Conservation (phyloP, 2,797 vertebrate species). For the Cephalopachus bancanus region DNA sequence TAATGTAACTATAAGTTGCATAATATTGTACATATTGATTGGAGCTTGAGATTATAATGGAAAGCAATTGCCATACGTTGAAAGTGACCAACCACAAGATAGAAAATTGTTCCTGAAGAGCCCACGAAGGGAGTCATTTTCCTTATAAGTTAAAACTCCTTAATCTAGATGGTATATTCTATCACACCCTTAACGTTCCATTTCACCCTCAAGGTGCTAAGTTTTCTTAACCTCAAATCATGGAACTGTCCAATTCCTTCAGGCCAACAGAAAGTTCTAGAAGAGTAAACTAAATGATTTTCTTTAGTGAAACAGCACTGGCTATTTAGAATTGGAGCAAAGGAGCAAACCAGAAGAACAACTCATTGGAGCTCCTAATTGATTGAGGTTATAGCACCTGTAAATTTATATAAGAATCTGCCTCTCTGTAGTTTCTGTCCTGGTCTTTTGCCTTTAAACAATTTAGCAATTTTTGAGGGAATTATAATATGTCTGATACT, state of each 20-base stretch:
- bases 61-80: slow-evolving; percentile 79
- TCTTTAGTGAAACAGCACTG: background rate
- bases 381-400: background rate
- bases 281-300: background rate
- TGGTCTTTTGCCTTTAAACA: slow-evolving; percentile 7
- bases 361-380: background rate
- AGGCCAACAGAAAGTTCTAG: slow-evolving; percentile 48
- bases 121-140: slow-evolving; percentile 72
- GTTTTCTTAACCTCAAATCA: slow-evolving; percentile 51
- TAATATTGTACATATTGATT: slow-evolving; percentile 82
- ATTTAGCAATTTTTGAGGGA: background rate
- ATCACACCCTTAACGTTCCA: slow-evolving; percentile 26
- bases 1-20: slow-evolving; percentile 80
- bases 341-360: background rate
- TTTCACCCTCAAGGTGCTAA: slow-evolving; percentile 46
- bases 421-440: background rate
- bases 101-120: slow-evolving; percentile 77
- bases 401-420: slow-evolving; percentile 48
- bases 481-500: background rate
- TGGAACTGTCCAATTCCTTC: background rate
- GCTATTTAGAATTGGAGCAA: background rate
- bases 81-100: slow-evolving; percentile 76
- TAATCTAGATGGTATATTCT: slow-evolving; percentile 46
- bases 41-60: slow-evolving; percentile 72
- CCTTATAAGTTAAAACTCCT: slow-evolving; percentile 57